A percentile compares a stretch with the other conserved stretches of the same genome.
Evolutionary conservation across 2,797 vertebrate genomes (phyloP).

Genomic region (Gila robusta): DNA sequence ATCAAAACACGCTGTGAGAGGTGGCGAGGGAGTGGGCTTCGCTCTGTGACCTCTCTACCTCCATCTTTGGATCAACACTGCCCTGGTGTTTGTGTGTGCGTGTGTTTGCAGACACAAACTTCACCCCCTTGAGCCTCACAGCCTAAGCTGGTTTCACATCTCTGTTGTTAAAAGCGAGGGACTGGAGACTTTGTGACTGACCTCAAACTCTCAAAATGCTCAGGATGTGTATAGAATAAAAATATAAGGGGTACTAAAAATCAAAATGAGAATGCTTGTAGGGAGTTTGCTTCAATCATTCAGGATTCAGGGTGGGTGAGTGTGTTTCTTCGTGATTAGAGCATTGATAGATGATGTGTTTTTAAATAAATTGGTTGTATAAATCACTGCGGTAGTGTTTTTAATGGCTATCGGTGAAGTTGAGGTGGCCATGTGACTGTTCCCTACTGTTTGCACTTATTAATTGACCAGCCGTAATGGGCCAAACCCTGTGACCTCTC

Average conservation of each 20-base stretch:
- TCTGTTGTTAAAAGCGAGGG: slow-evolving; percentile 46
- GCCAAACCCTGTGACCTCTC: slow-evolving; percentile 39
- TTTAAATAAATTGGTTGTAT: slow-evolving; percentile 79
- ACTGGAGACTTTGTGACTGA: slow-evolving; percentile 35
- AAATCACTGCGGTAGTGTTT: slow-evolving; percentile 79
- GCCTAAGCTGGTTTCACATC: slow-evolving; percentile 3
- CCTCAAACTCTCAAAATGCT: slow-evolving; percentile 23
- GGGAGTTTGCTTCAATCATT: slow-evolving; percentile 24
- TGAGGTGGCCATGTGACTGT: slow-evolving; percentile 63
- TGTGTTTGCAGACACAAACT: slow-evolving; percentile 45
- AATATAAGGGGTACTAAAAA: slow-evolving; percentile 24
- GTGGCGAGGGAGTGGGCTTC: slow-evolving; percentile 37
- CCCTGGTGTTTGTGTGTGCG: slow-evolving; percentile 31
- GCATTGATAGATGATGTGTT: slow-evolving; percentile 74
- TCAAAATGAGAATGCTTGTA: slow-evolving; percentile 37
- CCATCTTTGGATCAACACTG: slow-evolving; percentile 55
- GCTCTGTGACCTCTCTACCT: slow-evolving; percentile 48
- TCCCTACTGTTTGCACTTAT: slow-evolving; percentile 48
- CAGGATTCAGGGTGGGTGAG: slow-evolving; percentile 42
- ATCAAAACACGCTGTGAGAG: slow-evolving; percentile 70
- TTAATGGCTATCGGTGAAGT: slow-evolving; percentile 70
- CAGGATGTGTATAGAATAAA: slow-evolving; percentile 37
- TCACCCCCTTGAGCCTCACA: slow-evolving; percentile 48
- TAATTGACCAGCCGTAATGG: slow-evolving; percentile 45
- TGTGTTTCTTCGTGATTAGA: slow-evolving; percentile 48